A percentile compares a stretch with the other conserved stretches of the same genome.
Conservation (phyloP, 2,113 vertebrate species). For the Solenodon paradoxus region DNA sequence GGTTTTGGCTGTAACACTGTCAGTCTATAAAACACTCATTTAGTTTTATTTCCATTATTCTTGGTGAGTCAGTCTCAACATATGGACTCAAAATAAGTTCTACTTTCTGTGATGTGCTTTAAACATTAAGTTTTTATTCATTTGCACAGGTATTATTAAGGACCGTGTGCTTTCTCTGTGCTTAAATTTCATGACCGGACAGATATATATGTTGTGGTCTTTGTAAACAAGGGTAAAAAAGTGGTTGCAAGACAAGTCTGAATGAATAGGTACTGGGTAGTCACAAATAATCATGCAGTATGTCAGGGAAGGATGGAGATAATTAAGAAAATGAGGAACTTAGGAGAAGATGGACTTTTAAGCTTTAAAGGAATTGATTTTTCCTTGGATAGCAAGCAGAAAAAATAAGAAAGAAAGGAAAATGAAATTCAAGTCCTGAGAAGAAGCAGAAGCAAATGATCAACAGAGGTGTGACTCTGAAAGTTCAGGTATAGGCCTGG, state of each 20-base stretch:
- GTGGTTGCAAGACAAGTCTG: not conserved
- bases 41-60: not conserved
- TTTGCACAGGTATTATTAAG: not conserved
- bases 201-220: not conserved
- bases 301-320: not conserved
- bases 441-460: not conserved
- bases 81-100: not conserved
- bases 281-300: not conserved
- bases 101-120: not conserved
- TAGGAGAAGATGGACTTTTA: not conserved
- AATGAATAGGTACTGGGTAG: not conserved
- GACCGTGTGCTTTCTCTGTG: not conserved
- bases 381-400: not conserved
- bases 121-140: not conserved
- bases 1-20: not conserved
- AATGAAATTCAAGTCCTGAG: not conserved
- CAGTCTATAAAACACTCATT: not conserved
- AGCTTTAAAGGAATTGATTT: not conserved
- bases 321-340: not conserved
- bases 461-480: not conserved
- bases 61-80: not conserved
- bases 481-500: not conserved
- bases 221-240: not conserved
- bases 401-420: not conserved
- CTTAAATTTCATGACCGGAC: not conserved